Base-by-base conservation (phyloP, 1,140 invertebrate species). In the Hycleus cichorii region DNA sequence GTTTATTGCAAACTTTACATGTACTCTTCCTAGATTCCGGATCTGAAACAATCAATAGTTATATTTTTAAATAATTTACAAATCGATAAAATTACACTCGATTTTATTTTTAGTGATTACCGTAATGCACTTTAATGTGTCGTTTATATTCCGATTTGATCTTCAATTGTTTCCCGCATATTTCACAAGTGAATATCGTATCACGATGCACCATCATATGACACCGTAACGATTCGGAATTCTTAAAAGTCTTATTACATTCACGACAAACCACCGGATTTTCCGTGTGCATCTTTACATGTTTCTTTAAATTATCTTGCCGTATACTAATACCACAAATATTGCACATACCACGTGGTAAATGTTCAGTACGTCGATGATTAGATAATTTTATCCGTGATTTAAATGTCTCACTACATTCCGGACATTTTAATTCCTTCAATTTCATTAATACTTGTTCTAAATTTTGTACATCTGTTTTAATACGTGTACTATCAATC, bases 281-380 rank as follows among this genome's bases (percentile, higher is more conserved):
- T 44, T 67, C 67, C 3, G 60, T 62, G 39, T 69, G 67, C 7
- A 64, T 11, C 49, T 63, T 62, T 18, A 69, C 59, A 40, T 69
- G 67, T 51, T 62, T 64, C 53, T 48, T 67, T 32, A 69, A 54
- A 53, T 69, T 69, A 45, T 69, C 67, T 11, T 60, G 55, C 47
- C 67, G 50, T n/a, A 67, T 57, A 40, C 63, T 46, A 27, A 58
- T 59, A 7, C 67, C 67, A 51, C 67, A 69, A 49, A 69, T 62
- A 43, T 64, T 69, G 26, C 67, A 69, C 3, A 70, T 56, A n/a
- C 65, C 66, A 11, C 59, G 60, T 2, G 58, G 54, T 44, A 51
- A 44, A 58, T 70, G 68, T 32, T 64, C 43, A 6, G 58, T 65
- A 42, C 65, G 56, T 63, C 47, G 65, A 49, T 70, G 68, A 52